Evolutionary conservation across 2,797 vertebrate species (phyloP).

Genomic region (Halcyon smyrnensis): DNA sequence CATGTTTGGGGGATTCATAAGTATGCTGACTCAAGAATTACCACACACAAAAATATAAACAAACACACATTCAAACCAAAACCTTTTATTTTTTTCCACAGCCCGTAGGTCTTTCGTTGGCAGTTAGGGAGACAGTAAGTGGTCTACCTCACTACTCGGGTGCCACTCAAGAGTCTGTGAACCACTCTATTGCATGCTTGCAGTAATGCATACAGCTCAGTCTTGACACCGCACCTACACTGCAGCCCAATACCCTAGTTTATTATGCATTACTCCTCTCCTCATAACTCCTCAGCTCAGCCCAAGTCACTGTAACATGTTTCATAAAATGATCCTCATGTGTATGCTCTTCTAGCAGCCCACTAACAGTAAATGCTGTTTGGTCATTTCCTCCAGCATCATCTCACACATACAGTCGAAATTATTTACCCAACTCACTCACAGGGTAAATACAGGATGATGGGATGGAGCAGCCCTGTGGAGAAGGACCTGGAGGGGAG

Average conservation of each 20-base stretch:
- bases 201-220: neutral
- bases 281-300: neutral
- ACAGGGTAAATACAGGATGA: fast-evolving
- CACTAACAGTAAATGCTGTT: neutral
- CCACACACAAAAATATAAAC: neutral
- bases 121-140: neutral
- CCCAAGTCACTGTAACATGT: neutral
- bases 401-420: neutral
- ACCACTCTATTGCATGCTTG: neutral
- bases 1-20: neutral
- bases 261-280: neutral
- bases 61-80: neutral
- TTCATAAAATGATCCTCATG: neutral
- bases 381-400: neutral
- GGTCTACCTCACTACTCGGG: neutral
- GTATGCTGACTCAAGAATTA: neutral
- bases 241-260: neutral
- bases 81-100: neutral
- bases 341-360: neutral
- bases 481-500: no score
- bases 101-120: neutral
- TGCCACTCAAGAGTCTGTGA: neutral
- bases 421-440: neutral
- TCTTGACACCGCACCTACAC: neutral
- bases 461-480: neutral